Percentiles rank a stretch among this genome's conserved stretches.
phyloP scores from a whole-genome alignment of 2,888 invertebrate species.

The Miltochrista miniata region DNA sequence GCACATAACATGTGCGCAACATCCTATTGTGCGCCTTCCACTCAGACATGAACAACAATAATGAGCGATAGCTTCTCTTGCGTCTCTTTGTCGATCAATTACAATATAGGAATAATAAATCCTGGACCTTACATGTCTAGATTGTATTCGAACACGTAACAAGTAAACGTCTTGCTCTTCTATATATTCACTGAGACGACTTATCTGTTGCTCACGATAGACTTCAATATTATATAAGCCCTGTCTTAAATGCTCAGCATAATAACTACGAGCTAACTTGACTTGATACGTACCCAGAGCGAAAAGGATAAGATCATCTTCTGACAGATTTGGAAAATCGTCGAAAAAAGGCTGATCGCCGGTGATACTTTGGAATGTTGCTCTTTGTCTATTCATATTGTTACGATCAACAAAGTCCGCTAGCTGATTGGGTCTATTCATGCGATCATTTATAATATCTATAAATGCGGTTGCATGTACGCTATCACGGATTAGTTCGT shows the following conservation, averaged over 20 bases:
- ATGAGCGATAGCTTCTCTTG: not conserved
- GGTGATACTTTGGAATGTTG: conserved; percentile 6
- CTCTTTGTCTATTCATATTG: conserved; percentile 10
- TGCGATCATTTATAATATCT: conserved; percentile 8
- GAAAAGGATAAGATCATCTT: not conserved
- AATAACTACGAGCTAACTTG: conserved; percentile 1
- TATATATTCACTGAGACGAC: not conserved
- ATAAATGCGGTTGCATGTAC: conserved; percentile 5
- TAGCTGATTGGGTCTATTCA: conserved; percentile 4
- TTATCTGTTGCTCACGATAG: not conserved
- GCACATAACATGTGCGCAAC: no score
- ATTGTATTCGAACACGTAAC: conserved; percentile 1
- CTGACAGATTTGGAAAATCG: not conserved
- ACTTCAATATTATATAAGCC: not conserved
- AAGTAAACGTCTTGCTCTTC: not conserved
- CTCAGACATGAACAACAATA: not conserved
- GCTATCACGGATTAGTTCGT: not conserved
- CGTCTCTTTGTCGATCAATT: not conserved
- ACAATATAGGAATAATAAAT: conserved; percentile 11
- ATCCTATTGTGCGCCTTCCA: not conserved
- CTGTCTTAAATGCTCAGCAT: conserved; percentile 5
- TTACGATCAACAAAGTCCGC: conserved; percentile 6
- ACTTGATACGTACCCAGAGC: not conserved
- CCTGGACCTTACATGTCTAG: conserved; percentile 6
- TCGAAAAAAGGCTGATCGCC: conserved; percentile 10